These are phyloP conservation scores for Bimastos eiseni DNA, from an alignment of 2,888 invertebrate genomes.

Conservation along the genomic window DNA sequence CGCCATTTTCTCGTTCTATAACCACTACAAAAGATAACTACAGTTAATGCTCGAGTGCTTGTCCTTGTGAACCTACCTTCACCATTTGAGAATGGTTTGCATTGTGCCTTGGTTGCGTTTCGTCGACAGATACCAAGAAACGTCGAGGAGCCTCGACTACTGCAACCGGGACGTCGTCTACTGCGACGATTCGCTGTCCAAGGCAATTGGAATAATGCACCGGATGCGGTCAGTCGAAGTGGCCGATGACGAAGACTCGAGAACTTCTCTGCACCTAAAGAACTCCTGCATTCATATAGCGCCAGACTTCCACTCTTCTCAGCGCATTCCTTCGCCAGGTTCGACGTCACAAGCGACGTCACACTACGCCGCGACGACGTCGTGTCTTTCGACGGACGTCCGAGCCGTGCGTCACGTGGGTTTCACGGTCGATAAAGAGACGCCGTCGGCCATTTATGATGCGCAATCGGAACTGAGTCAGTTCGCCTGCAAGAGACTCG, in stretches of 20 bases:
- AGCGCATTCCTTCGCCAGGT: neutral
- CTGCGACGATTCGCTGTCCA: constrained; percentile 7
- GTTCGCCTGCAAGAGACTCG: constrained; percentile 4
- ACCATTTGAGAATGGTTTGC: neutral
- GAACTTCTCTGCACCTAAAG: neutral
- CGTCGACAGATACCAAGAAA: neutral
- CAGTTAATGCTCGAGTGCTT: neutral
- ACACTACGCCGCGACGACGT: constrained; percentile 1
- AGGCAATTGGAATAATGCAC: neutral
- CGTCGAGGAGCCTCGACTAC: neutral
- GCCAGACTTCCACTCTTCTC: neutral
- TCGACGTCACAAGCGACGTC: constrained; percentile 24
- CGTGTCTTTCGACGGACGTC: neutral
- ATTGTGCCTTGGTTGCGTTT: neutral
- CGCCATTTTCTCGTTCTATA: too few species aligned
- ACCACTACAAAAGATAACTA: neutral
- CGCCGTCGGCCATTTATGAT: neutral
- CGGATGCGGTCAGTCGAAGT: neutral
- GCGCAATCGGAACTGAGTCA: constrained; percentile 4
- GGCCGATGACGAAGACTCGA: neutral
- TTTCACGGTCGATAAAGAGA: neutral
- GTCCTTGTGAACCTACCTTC: neutral
- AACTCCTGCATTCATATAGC: neutral
- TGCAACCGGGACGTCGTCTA: neutral
- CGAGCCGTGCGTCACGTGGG: neutral